Conservation (phyloP, 2,797 vertebrate genomes). For the Microctenopoma steveboyesi region DNA sequence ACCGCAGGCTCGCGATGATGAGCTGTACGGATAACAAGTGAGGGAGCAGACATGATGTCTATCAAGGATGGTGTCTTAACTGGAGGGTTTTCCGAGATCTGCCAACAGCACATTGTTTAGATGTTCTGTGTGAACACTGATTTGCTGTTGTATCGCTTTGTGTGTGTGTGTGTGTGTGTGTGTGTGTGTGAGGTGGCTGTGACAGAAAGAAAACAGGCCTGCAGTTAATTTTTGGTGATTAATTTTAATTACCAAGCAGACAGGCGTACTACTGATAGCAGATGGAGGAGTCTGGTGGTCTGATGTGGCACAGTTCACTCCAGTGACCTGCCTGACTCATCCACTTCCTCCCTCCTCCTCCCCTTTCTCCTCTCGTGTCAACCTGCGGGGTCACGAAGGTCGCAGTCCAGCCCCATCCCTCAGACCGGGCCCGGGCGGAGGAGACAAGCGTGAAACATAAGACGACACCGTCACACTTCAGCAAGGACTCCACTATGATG, state of each 20-base stretch:
- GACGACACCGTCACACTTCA: slow-evolving; percentile 20
- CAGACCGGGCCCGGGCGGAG: slow-evolving; percentile 14
- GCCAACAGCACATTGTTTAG: slow-evolving; percentile 6
- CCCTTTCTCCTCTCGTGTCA: slow-evolving; percentile 20
- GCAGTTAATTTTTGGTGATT: slow-evolving; percentile 62
- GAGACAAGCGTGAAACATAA: slow-evolving; percentile 63
- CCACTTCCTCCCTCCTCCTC: slow-evolving; percentile 33
- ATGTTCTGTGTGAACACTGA: slow-evolving; percentile 5
- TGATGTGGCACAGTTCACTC: slow-evolving; percentile 32
- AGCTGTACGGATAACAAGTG: slow-evolving; percentile 25
- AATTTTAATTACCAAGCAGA: slow-evolving; percentile 68
- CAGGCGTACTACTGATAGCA: slow-evolving; percentile 60
- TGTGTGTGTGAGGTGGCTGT: not conserved
- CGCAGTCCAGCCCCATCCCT: slow-evolving; percentile 32
- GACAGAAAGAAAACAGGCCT: slow-evolving; percentile 39
- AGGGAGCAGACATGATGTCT: slow-evolving; percentile 21
- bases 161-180: not conserved
- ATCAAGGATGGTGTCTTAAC: slow-evolving; percentile 28
- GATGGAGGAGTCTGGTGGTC: slow-evolving; percentile 61
- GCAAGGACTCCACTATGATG: slow-evolving; percentile 44
- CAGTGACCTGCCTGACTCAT: slow-evolving; percentile 43
- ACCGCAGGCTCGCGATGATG: not conserved
- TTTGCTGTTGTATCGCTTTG: not conserved
- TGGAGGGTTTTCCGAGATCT: slow-evolving; percentile 24
- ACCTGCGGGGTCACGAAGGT: slow-evolving; percentile 52